These are phyloP conservation scores for Diplolepis rosae DNA, from an alignment of 2,888 invertebrate species.

Conservation along the genomic window DNA sequence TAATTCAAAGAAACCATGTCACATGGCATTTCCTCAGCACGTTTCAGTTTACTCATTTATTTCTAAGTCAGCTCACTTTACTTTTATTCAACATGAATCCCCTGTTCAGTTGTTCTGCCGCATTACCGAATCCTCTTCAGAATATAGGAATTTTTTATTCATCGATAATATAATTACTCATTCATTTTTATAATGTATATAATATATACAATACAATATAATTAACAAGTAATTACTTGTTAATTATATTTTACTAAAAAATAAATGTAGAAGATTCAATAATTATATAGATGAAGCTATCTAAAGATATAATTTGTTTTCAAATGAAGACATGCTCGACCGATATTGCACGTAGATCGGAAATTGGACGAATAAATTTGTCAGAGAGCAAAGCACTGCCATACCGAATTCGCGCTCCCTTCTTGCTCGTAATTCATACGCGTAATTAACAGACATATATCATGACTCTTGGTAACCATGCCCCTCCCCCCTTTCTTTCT, in stretches of 20 bases:
- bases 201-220: too few species aligned
- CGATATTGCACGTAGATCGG: constrained; percentile 44
- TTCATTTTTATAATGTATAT: too few species aligned
- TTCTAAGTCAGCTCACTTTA: too few species aligned
- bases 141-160: too few species aligned
- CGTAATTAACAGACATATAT: constrained; percentile 52
- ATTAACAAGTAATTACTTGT: too few species aligned
- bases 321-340: neutral
- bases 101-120: too few species aligned
- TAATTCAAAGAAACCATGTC: neutral
- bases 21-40: neutral
- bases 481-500: neutral
- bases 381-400: constrained; percentile 38
- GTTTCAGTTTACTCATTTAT: too few species aligned
- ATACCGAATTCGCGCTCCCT: constrained; percentile 25
- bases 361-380: constrained; percentile 47
- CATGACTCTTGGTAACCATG: constrained; percentile 39
- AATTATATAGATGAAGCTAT: too few species aligned
- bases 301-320: neutral
- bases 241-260: too few species aligned
- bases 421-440: constrained; percentile 48
- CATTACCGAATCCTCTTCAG: too few species aligned
- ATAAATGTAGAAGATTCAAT: neutral
- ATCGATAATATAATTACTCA: too few species aligned
- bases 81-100: too few species aligned